A percentile compares a stretch with the other conserved stretches of the same genome.
Evolutionary conservation across 2,888 invertebrate genomes (phyloP).

Genomic region (Masnerella sp.): DNA sequence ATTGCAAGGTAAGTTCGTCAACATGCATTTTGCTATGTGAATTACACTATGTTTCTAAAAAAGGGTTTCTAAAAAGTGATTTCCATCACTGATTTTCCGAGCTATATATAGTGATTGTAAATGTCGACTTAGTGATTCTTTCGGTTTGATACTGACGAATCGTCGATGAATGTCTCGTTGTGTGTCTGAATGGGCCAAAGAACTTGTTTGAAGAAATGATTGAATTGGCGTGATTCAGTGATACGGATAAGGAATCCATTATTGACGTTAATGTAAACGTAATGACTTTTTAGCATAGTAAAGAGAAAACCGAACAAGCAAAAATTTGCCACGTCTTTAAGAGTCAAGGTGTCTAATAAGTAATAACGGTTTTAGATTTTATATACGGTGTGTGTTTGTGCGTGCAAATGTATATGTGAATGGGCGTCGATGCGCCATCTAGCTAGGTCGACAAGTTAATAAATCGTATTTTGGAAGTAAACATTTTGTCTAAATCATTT

Average conservation of each 20-base stretch:
- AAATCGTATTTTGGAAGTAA: constrained; percentile 77
- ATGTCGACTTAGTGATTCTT: constrained; percentile 51
- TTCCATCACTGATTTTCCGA: constrained; percentile 53
- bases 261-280: constrained; percentile 57
- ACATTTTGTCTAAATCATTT: constrained; percentile 11
- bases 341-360: constrained; percentile 74
- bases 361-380: constrained; percentile 76
- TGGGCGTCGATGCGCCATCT: constrained; percentile 69
- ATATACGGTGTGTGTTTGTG: constrained; percentile 69
- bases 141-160: constrained; percentile 46
- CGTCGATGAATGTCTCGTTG: constrained; percentile 37
- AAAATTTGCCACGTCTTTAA: constrained; percentile 71
- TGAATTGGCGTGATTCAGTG: constrained; percentile 51
- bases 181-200: constrained; percentile 31
- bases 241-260: constrained; percentile 47
- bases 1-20: constrained; percentile 24
- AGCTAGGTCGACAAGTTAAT: constrained; percentile 75
- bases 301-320: constrained; percentile 44
- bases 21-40: constrained; percentile 44
- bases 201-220: constrained; percentile 39
- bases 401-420: constrained; percentile 61
- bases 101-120: constrained; percentile 51
- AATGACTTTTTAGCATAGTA: constrained; percentile 58
- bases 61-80: constrained; percentile 21
- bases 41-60: constrained; percentile 21